These are phyloP conservation scores for Drosophila ogumai DNA, from an alignment of 1,140 invertebrate genomes.

Conservation along the genomic window DNA sequence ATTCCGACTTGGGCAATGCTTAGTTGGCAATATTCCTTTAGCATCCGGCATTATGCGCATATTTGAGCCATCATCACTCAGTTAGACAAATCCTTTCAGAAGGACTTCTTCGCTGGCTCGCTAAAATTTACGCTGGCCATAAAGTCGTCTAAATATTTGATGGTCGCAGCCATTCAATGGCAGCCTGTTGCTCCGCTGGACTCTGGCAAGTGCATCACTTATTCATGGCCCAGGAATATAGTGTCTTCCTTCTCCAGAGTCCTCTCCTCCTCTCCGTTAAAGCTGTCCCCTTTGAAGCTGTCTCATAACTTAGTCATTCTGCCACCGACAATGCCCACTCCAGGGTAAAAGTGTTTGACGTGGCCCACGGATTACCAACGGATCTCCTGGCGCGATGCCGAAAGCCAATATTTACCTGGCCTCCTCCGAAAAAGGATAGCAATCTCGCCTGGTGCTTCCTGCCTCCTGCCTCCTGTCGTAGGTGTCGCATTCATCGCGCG, in stretches of 20 bases:
- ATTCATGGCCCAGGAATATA: conserved; percentile 39
- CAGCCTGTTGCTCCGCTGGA: conserved; percentile 50
- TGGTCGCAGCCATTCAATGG: conserved; percentile 40
- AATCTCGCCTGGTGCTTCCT: conserved; percentile 31
- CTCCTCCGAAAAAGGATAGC: conserved; percentile 11
- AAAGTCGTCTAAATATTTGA: conserved; percentile 66
- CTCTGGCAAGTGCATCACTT: conserved; percentile 47
- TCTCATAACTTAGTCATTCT: conserved; percentile 69
- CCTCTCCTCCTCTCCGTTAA: not conserved
- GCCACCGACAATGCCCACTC: conserved; percentile 5
- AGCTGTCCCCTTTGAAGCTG: conserved; percentile 37
- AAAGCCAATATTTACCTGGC: conserved; percentile 67
- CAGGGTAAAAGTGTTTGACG: conserved; percentile 47
- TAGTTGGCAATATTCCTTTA: conserved; percentile 20
- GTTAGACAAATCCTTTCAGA: conserved; percentile 41
- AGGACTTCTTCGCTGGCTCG: conserved; percentile 26
- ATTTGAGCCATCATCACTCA: conserved; percentile 58
- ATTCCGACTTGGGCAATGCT: conserved; percentile 10
- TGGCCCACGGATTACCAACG: conserved; percentile 46
- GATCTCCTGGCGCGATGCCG: conserved; percentile 15
- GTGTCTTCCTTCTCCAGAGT: not conserved
- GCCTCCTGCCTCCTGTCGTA: conserved; percentile 1
- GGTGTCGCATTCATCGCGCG: conserved; percentile 22
- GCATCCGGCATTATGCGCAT: conserved; percentile 67
- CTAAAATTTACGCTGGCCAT: conserved; percentile 43